Evolutionary conservation across 2,888 invertebrate genomes (phyloP).

Genomic region (Timandra comae): DNA sequence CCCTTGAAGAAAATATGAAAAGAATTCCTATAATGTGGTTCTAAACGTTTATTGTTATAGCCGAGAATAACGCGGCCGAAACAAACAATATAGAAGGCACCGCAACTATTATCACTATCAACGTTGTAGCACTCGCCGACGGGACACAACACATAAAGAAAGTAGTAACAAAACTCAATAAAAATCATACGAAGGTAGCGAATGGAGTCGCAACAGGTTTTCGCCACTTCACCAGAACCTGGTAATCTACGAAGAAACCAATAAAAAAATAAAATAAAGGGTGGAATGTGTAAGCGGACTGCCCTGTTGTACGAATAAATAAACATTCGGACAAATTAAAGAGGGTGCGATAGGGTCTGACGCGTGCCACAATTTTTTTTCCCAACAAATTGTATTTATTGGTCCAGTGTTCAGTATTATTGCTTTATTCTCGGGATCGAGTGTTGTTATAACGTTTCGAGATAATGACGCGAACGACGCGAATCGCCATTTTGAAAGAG

Average conservation of each 20-base stretch:
- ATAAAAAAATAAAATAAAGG: constrained; percentile 35
- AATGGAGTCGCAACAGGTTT: constrained; percentile 25
- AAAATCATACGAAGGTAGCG: constrained; percentile 18
- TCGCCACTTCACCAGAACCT: constrained; percentile 20
- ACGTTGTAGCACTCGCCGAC: too few species aligned
- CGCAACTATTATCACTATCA: constrained; percentile 1
- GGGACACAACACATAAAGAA: constrained; percentile 7
- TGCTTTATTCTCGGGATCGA: constrained; percentile 28
- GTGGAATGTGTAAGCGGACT: constrained; percentile 55
- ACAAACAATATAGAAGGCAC: constrained; percentile 5
- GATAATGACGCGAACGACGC: constrained; percentile 17
- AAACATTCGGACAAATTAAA: constrained; percentile 64
- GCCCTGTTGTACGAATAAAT: constrained; percentile 55
- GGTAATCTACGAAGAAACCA: constrained; percentile 18
- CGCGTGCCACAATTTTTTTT: constrained; percentile 31
- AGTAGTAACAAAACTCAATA: constrained; percentile 19
- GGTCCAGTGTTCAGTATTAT: constrained; percentile 27
- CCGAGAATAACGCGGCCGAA: too few species aligned
- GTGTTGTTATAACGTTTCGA: constrained; percentile 17
- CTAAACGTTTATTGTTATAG: too few species aligned
- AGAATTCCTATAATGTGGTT: too few species aligned
- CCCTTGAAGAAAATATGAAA: too few species aligned
- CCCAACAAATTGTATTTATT: constrained; percentile 35
- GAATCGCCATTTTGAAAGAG: constrained; percentile 7
- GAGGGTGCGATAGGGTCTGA: constrained; percentile 37